Evolutionary conservation across 30 jellyfish, hydroid and myxozoan genomes (phyloP).

Genomic region (Pelagia noctiluca): DNA sequence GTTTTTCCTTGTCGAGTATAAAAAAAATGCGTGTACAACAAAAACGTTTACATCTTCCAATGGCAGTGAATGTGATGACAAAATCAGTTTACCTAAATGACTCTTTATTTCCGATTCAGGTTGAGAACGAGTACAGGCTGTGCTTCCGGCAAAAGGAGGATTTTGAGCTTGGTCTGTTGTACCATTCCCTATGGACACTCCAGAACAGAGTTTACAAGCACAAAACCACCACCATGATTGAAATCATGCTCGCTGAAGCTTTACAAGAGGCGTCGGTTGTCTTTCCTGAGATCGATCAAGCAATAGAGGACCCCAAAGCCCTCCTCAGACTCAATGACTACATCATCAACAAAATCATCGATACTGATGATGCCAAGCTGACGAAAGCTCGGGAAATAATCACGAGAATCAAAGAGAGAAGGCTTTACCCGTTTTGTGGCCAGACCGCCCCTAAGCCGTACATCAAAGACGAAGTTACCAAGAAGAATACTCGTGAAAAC

Average conservation of each 20-base stretch:
- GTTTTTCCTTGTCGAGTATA: no score
- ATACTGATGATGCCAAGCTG: slow-evolving; percentile 13
- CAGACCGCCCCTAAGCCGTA: slow-evolving; percentile 20
- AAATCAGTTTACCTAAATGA: background rate
- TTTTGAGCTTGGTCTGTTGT: slow-evolving; percentile 39
- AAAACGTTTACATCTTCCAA: no score
- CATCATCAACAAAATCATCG: slow-evolving; percentile 28
- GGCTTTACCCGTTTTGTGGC: slow-evolving; percentile 57
- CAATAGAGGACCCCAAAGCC: slow-evolving; percentile 28
- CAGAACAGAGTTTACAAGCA: slow-evolving; percentile 53
- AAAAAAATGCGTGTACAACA: no score
- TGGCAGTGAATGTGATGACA: no score
- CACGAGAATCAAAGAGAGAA: slow-evolving; percentile 25
- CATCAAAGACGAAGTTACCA: background rate
- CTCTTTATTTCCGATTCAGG: slow-evolving; percentile 14
- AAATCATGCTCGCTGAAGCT: slow-evolving; percentile 74
- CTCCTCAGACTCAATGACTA: slow-evolving; percentile 33
- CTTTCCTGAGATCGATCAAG: slow-evolving; percentile 37
- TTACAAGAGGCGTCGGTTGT: slow-evolving; percentile 24
- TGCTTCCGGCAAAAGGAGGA: slow-evolving; percentile 53
- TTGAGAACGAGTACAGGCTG: slow-evolving; percentile 25
- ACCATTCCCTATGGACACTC: slow-evolving; percentile 52
- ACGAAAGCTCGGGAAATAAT: slow-evolving; percentile 27
- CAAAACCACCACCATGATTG: slow-evolving; percentile 60
- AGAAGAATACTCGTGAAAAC: no score